Conservation (phyloP, 2,888 invertebrate species). For the Drosophila stalkeri region DNA sequence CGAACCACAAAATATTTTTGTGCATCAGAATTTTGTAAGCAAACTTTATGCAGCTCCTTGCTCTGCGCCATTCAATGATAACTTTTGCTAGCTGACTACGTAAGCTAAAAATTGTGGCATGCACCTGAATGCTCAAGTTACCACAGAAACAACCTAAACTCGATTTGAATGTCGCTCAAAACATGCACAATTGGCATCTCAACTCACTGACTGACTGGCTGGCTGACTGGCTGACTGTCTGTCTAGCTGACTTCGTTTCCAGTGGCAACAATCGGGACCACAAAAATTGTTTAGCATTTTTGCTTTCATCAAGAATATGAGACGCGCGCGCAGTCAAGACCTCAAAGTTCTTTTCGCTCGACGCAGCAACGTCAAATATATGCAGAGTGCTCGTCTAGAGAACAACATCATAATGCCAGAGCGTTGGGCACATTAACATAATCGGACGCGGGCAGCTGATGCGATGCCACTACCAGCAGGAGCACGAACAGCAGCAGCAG, state of each 20-base stretch:
- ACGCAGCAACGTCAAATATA: constrained; percentile 58
- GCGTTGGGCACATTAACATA: constrained; percentile 75
- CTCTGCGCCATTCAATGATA: constrained; percentile 13
- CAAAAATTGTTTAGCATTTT: constrained; percentile 58
- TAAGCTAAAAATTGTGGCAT: constrained; percentile 5
- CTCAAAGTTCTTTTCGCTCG: constrained; percentile 36
- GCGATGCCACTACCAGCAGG: constrained; percentile 39
- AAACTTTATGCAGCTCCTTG: constrained; percentile 16
- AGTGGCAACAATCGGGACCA: constrained; percentile 49
- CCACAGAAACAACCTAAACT: constrained; percentile 14
- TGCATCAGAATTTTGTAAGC: constrained; percentile 10
- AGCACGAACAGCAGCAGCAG: constrained; percentile 19
- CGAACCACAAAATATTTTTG: constrained; percentile 3
- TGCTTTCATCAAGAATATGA: constrained; percentile 39
- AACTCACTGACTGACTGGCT: constrained; percentile 6
- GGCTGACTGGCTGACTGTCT: neutral
- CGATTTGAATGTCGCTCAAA: constrained; percentile 24
- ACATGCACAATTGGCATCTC: constrained; percentile 31
- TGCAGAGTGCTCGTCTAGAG: constrained; percentile 72
- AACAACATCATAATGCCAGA: constrained; percentile 74
- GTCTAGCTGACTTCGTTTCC: constrained; percentile 27
- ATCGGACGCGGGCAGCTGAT: constrained; percentile 63
- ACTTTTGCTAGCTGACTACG: constrained; percentile 17
- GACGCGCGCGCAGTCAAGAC: constrained; percentile 19
- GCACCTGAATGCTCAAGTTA: constrained; percentile 8